Evolutionary conservation across 1,140 invertebrate species (phyloP).

Genomic region (Grapholita molesta): DNA sequence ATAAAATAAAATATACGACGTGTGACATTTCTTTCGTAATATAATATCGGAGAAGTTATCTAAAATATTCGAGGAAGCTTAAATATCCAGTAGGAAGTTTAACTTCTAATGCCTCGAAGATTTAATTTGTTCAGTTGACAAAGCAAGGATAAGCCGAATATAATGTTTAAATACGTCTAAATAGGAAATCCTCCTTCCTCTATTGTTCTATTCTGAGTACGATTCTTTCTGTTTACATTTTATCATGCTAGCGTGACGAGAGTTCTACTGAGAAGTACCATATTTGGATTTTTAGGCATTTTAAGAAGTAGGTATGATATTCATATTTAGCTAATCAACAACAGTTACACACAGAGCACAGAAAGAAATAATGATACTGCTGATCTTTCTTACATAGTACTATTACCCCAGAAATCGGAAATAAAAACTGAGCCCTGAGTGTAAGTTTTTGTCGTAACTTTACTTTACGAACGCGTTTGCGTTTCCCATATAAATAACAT

Average conservation of each 20-base stretch:
- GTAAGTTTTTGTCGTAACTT: too few species aligned
- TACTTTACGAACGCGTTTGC: too few species aligned
- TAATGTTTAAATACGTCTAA: conserved; percentile 6
- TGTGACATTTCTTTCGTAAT: too few species aligned
- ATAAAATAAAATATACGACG: too few species aligned
- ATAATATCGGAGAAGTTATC: too few species aligned
- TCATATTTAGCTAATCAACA: background rate
- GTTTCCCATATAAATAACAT: too few species aligned
- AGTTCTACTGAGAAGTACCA: background rate
- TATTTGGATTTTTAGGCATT: background rate
- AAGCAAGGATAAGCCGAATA: background rate
- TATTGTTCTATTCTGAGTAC: conserved; percentile 15
- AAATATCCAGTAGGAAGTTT: background rate
- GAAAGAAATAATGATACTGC: too few species aligned
- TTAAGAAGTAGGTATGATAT: background rate
- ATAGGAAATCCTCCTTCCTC: conserved; percentile 15
- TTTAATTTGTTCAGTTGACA: conserved; percentile 8
- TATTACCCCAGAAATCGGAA: too few species aligned
- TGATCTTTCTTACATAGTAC: too few species aligned
- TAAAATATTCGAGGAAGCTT: background rate
- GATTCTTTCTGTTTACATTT: conserved; percentile 10
- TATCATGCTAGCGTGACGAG: background rate
- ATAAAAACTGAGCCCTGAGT: too few species aligned
- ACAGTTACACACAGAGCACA: too few species aligned
- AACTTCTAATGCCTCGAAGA: background rate